phyloP scores from a whole-genome alignment of 1,140 invertebrate genomes.

The Drosophila ambigua region DNA sequence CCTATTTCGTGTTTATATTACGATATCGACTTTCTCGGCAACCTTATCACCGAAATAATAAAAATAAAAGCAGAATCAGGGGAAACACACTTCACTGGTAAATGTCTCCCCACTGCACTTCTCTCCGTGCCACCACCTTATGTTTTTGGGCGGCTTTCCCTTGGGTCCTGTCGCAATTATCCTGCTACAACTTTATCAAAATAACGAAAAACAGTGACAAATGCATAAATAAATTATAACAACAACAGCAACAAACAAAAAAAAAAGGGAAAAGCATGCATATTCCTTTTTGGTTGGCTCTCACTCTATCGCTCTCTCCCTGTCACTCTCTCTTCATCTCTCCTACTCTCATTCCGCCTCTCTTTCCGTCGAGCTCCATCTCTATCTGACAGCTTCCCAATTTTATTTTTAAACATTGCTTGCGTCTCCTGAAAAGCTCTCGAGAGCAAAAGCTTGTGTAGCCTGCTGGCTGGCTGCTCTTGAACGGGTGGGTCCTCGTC shows the following conservation, averaged over 20 bases:
- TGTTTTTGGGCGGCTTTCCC: conserved; percentile 16
- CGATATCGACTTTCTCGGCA: conserved; percentile 74
- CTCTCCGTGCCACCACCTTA: no score
- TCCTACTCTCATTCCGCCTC: not conserved
- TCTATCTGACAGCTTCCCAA: not conserved
- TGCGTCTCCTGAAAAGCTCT: conserved; percentile 49
- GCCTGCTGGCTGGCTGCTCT: conserved; percentile 31
- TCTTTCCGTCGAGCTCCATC: not conserved
- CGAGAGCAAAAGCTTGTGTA: conserved; percentile 50
- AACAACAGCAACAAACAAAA: conserved; percentile 36
- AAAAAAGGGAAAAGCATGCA: conserved; percentile 31
- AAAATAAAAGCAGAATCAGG: not conserved
- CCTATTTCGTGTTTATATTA: conserved; percentile 81
- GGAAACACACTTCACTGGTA: not conserved
- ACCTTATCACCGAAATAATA: conserved; percentile 59
- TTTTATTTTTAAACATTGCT: conserved; percentile 28
- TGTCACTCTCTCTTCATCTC: not conserved
- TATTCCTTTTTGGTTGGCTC: conserved; percentile 36
- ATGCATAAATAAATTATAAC: conserved; percentile 77
- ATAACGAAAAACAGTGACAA: conserved; percentile 62
- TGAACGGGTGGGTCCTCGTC: conserved; percentile 42
- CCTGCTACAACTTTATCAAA: conserved; percentile 78
- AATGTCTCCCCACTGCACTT: not conserved
- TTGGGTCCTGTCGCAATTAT: conserved; percentile 67
- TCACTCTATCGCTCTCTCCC: not conserved